Evolutionary conservation across 1,140 invertebrate genomes (phyloP).

Genomic region (Drosophila mojavensis): DNA sequence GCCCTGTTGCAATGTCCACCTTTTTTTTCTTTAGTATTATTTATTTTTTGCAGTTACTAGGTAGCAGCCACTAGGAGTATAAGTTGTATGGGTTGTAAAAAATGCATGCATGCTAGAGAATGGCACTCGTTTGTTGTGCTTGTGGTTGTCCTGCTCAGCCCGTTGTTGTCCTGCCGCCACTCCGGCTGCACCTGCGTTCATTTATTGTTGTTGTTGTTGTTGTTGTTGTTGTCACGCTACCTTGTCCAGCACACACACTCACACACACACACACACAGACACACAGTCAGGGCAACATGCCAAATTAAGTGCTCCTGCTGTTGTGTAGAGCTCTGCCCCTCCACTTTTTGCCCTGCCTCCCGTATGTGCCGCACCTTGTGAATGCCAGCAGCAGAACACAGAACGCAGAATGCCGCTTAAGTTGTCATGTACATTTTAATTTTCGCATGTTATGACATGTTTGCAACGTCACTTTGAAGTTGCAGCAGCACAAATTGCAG

Average conservation of each 20-base stretch:
- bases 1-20: slow-evolving; percentile 23
- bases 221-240: slow-evolving; percentile 44
- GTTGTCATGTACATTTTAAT: slow-evolving; percentile 81
- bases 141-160: slow-evolving; percentile 32
- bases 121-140: slow-evolving; percentile 51
- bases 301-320: slow-evolving; percentile 73
- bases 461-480: slow-evolving; percentile 62
- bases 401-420: slow-evolving; percentile 60
- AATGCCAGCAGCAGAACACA: slow-evolving; percentile 30
- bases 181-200: slow-evolving; percentile 63
- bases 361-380: slow-evolving; percentile 7
- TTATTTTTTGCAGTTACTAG: slow-evolving; percentile 29
- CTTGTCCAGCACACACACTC: slow-evolving; percentile 34
- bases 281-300: slow-evolving; percentile 51
- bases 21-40: slow-evolving; percentile 1
- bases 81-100: slow-evolving; percentile 74
- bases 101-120: slow-evolving; percentile 69
- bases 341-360: too few relatives aligned
- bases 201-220: neutral
- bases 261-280: too few relatives aligned
- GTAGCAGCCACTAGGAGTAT: slow-evolving; percentile 42
- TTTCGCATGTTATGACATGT: slow-evolving; percentile 77
- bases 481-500: slow-evolving; percentile 10
- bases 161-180: slow-evolving; percentile 54
- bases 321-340: neutral